Evolutionary conservation across 2,888 invertebrate species (phyloP).

Genomic region (Yponomeuta cagnagella): DNA sequence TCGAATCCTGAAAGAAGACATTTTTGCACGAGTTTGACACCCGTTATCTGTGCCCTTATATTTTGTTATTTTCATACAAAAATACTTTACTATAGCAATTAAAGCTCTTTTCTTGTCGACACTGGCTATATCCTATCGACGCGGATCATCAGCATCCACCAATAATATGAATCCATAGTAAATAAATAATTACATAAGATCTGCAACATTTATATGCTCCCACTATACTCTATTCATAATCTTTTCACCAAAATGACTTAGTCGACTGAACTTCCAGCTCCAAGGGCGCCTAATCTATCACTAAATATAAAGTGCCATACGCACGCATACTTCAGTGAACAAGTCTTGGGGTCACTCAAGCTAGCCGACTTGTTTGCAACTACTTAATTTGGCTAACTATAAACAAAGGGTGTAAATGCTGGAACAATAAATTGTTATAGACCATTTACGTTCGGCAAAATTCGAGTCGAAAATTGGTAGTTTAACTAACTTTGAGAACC

Average conservation of each 20-base stretch:
- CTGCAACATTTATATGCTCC: neutral
- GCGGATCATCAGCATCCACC: too few species aligned
- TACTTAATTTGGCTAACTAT: neutral
- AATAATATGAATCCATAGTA: too few species aligned
- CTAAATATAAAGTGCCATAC: neutral
- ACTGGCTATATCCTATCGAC: too few species aligned
- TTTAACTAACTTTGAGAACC: neutral
- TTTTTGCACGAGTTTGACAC: too few species aligned
- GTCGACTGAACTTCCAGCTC: neutral
- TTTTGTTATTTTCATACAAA: too few species aligned
- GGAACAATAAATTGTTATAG: conserved; percentile 1
- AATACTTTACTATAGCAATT: too few species aligned
- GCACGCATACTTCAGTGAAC: neutral
- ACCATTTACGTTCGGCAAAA: neutral
- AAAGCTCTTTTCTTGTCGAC: too few species aligned
- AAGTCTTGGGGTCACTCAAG: neutral
- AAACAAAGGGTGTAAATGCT: conserved; percentile 1
- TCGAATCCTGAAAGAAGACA: too few species aligned
- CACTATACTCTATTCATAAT: neutral
- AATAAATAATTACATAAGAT: too few species aligned
- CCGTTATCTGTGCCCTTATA: too few species aligned
- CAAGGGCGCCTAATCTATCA: conserved; percentile 21
- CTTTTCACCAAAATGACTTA: neutral
- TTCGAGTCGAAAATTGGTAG: neutral
- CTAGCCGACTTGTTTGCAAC: neutral